phyloP scores from a whole-genome alignment of 2,888 invertebrate species.

The Tachina fera region DNA sequence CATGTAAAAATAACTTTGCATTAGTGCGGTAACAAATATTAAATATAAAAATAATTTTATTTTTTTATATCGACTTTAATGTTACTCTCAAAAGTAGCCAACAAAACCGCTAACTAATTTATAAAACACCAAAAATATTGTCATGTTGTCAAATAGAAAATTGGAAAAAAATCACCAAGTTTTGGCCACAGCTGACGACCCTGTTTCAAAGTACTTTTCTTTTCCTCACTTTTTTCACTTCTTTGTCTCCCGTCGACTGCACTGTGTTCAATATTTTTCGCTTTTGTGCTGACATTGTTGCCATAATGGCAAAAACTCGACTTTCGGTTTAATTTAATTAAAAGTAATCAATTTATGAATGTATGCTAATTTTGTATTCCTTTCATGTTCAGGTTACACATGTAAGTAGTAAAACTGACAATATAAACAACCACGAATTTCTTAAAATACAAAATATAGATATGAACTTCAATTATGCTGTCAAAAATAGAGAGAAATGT shows the following conservation, averaged over 20 bases:
- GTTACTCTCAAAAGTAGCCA: too few species aligned
- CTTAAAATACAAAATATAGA: not conserved
- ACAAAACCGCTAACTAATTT: too few species aligned
- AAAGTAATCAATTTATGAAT: slow-evolving; percentile 60
- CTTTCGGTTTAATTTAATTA: slow-evolving; percentile 59
- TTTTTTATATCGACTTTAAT: too few species aligned
- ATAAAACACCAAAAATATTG: too few species aligned
- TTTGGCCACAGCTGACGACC: too few species aligned
- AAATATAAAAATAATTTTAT: too few species aligned
- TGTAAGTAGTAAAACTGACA: not conserved
- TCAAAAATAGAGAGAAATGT: too few species aligned
- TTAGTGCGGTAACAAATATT: too few species aligned
- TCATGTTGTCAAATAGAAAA: too few species aligned
- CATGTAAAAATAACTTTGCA: too few species aligned
- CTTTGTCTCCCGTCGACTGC: not conserved
- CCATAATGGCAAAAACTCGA: slow-evolving; percentile 46
- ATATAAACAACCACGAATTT: slow-evolving; percentile 3
- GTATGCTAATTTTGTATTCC: slow-evolving; percentile 12
- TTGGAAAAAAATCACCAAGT: too few species aligned
- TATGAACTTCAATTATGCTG: not conserved
- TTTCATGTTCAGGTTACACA: not conserved
- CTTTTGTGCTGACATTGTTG: slow-evolving; percentile 4
- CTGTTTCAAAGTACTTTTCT: too few species aligned
- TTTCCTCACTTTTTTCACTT: not conserved
- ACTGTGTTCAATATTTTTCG: not conserved